phyloP scores from a whole-genome alignment of 2,113 vertebrate species.

The Alethe diademata region DNA sequence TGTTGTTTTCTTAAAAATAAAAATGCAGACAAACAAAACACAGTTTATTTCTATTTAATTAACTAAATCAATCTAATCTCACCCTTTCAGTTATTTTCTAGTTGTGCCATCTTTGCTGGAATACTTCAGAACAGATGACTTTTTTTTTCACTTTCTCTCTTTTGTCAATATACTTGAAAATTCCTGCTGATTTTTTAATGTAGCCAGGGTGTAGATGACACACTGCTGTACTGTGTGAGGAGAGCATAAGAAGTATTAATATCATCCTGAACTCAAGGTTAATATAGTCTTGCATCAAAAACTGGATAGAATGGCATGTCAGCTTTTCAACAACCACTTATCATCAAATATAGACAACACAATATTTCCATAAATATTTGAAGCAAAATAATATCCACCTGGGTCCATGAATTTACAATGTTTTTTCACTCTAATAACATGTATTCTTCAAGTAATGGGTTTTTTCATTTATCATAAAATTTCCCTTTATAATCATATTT shows the following conservation, averaged over 20 bases:
- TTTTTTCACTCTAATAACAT: neutral
- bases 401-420: slow-evolving; percentile 47
- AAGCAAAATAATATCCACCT: neutral
- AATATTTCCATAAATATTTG: slow-evolving; percentile 62
- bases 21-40: accelerated
- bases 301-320: slow-evolving; percentile 16
- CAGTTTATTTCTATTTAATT: neutral
- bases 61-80: neutral
- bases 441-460: slow-evolving; percentile 2
- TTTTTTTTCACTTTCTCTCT: slow-evolving; percentile 11
- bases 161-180: slow-evolving; percentile 43
- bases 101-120: neutral
- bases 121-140: neutral
- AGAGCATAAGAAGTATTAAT: slow-evolving; percentile 30
- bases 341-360: slow-evolving; percentile 48
- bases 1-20: neutral
- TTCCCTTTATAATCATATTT: slow-evolving; percentile 43
- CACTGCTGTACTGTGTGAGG: slow-evolving; percentile 13
- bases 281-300: slow-evolving; percentile 46
- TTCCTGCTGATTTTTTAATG: slow-evolving; percentile 18
- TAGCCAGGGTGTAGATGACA: neutral
- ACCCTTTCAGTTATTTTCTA: neutral
- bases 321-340: slow-evolving; percentile 56
- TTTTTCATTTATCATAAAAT: slow-evolving; percentile 32
- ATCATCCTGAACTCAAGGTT: slow-evolving; percentile 46